phyloP scores from a whole-genome alignment of 2,113 vertebrate species.

The Campylomormyrus numenius region DNA sequence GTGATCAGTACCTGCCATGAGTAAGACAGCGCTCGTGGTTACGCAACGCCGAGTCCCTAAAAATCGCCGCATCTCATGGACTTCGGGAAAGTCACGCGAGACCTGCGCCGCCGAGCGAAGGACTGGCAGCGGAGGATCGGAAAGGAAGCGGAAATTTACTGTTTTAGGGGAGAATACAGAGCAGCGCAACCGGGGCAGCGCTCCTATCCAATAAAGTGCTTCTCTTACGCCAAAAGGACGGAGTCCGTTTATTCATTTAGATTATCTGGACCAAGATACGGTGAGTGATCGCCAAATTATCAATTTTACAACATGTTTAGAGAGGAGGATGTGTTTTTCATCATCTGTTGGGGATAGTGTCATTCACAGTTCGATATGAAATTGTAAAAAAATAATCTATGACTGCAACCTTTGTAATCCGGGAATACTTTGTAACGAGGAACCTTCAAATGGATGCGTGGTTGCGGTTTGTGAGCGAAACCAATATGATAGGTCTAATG shows the following conservation, averaged over 20 bases:
- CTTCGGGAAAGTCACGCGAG: constrained; percentile 3
- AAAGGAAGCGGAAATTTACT: constrained; percentile 61
- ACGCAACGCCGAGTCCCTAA: not conserved
- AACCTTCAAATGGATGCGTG: not conserved
- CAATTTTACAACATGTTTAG: not conserved
- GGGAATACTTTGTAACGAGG: not conserved
- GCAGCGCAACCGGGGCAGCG: constrained; percentile 13
- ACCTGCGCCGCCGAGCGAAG: not conserved
- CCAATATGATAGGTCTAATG: not conserved
- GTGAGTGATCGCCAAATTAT: not conserved
- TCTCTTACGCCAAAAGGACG: not conserved
- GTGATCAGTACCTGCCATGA: not conserved
- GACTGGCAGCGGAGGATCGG: constrained; percentile 25
- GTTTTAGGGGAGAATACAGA: constrained; percentile 38
- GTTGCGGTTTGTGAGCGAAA: not conserved
- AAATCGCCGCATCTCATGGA: not conserved
- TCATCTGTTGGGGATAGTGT: not conserved
- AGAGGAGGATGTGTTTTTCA: not conserved
- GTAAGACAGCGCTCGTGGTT: not conserved
- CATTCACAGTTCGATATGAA: not conserved
- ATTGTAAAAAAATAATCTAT: not conserved
- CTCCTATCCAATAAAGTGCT: constrained; percentile 14
- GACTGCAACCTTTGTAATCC: not conserved
- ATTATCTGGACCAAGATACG: not conserved
- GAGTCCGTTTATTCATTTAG: not conserved